Evolutionary conservation across 2,113 vertebrate species (phyloP), one percentile per base, ranked within the genome.

Genomic region (Bubalus kerabau): DNA sequence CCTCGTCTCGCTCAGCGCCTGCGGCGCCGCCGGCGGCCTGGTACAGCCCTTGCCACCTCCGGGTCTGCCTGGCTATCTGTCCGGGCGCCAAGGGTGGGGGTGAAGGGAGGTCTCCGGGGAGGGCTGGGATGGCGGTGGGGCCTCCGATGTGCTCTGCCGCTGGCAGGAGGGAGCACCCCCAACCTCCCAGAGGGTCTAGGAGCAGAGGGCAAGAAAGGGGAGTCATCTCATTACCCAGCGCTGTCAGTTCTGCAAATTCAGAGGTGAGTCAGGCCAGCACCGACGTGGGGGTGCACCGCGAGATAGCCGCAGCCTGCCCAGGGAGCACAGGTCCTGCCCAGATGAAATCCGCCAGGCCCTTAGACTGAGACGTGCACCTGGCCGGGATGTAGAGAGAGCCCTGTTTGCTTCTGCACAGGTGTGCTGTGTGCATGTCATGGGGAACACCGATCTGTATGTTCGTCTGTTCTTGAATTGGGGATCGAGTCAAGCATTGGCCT

Each of bases 1-100:
- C 89, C 98, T 99, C 96, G 99, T 98, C 91, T 99, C 99, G 0
- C 71, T 99, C 97, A 99, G 99, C 98, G 99, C 99, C 97, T 99
- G 99, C 91, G 98, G 99, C 46, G 99, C 99, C 98, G 99, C 99
- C 96, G 98, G 99, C 52, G 99, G 99, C 98, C 99, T 99, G 99
- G 99, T 99, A 99, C 99, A 98, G 98, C 95, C 88, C 28, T 59
- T 80, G 62, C 48, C 97, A 92, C 92, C 78, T 91, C 88, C 26
- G 90, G 87, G 92, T 87, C 95, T 57, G 60, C 95, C 62, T 5
- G 84, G 74, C 54, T 2, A 50, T 87, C 74, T 64, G 59, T 96
- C 43, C 19, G 5, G 48, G 90, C 19, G 16, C 62, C 21, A 30
- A 21, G 23, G 36, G 84, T 62, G 89, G 95, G 95, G 24, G 57